phyloP scores from a whole-genome alignment of 2,113 vertebrate species.

The Cyphomyrus plagiostoma region DNA sequence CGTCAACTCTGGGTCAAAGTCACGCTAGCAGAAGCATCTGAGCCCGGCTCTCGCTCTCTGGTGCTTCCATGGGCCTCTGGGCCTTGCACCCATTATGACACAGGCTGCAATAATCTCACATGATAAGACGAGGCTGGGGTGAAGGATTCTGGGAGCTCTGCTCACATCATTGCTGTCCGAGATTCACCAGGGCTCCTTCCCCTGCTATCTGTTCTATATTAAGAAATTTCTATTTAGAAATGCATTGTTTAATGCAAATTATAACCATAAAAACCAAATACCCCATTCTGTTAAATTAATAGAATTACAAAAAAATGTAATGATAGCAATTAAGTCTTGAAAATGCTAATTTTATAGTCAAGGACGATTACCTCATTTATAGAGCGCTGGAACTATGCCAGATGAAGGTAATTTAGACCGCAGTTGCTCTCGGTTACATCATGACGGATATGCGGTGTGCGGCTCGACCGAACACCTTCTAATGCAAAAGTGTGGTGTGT shows the following conservation, averaged over 20 bases:
- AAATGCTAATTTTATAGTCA: slow-evolving; percentile 99
- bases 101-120: slow-evolving; percentile 62
- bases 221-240: slow-evolving; percentile 68
- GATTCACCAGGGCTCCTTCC: slow-evolving; percentile 37
- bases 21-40: slow-evolving; percentile 53
- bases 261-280: slow-evolving; percentile 96
- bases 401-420: slow-evolving; percentile 97
- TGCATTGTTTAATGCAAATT: slow-evolving; percentile 99
- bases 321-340: slow-evolving; percentile 99
- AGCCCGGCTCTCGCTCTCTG: slow-evolving; percentile 42
- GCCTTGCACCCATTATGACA: slow-evolving; percentile 48
- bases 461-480: slow-evolving; percentile 70
- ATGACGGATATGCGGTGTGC: slow-evolving; percentile 89
- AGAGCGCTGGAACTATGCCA: slow-evolving; percentile 98
- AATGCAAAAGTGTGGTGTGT: slow-evolving; percentile 49
- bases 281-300: slow-evolving; percentile 99
- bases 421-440: slow-evolving; percentile 95
- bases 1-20: slow-evolving; percentile 49
- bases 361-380: slow-evolving; percentile 99
- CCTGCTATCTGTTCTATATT: slow-evolving; percentile 41
- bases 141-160: slow-evolving; percentile 22
- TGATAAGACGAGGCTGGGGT: slow-evolving; percentile 44
- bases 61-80: slow-evolving; percentile 40
- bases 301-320: slow-evolving; percentile 99
- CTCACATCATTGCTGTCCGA: slow-evolving; percentile 34